These are phyloP conservation scores for Resseliella maxima DNA, from an alignment of 2,888 invertebrate species.

Conservation along the genomic window DNA sequence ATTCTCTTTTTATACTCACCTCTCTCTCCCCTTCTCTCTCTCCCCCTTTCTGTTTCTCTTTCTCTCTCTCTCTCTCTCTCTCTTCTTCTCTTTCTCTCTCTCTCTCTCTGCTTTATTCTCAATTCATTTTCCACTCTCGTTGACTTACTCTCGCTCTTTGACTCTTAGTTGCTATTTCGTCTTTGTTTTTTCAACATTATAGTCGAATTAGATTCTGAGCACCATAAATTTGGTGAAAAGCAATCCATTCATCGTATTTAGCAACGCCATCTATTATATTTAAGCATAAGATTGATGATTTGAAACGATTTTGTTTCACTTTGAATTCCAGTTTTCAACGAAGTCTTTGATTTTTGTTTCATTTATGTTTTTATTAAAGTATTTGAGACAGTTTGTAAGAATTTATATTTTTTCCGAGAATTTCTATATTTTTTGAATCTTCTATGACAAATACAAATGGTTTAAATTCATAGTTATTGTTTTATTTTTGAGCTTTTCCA, in stretches of 20 bases:
- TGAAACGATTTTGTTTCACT: background rate
- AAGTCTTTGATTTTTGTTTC: too few relatives aligned
- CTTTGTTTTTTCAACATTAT: background rate
- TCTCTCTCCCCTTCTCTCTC: background rate
- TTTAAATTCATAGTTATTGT: too few relatives aligned
- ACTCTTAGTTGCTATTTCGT: too few relatives aligned
- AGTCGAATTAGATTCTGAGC: background rate
- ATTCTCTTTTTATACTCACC: background rate
- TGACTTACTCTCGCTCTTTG: too few relatives aligned
- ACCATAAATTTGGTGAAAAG: background rate
- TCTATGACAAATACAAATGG: too few relatives aligned
- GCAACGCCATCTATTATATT: background rate
- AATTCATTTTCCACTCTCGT: too few relatives aligned
- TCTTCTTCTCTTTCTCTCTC: background rate
- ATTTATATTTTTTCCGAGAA: too few relatives aligned
- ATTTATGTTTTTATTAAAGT: background rate
- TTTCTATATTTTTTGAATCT: too few relatives aligned
- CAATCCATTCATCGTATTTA: background rate
- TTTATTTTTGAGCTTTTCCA: too few relatives aligned
- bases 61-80: background rate
- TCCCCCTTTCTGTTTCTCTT: background rate
- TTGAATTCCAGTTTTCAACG: too few relatives aligned
- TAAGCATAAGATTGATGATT: background rate
- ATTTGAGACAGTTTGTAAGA: background rate
- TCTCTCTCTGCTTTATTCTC: background rate